Conservation (phyloP, 2,797 vertebrate species). For the Tadarida brasiliensis region DNA sequence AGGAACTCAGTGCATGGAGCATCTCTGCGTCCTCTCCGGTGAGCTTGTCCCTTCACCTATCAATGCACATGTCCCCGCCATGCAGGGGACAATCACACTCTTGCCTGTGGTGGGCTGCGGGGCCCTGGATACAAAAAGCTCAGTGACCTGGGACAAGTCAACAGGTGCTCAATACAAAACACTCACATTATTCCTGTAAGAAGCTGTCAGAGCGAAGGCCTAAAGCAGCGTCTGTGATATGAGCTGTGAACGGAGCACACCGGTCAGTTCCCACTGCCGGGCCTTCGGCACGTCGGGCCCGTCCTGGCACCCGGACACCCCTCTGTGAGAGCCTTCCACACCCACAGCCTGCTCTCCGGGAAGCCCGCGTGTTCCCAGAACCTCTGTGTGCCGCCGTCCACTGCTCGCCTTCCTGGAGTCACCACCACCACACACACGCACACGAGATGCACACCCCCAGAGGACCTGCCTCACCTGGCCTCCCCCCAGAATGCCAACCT, state of each 20-base stretch:
- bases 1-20: background rate
- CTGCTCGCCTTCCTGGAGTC: background rate
- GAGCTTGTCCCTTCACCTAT: background rate
- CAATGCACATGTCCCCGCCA: background rate
- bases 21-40: background rate
- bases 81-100: background rate
- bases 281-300: too few relatives aligned
- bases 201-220: background rate
- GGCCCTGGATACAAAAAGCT: background rate
- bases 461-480: background rate
- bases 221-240: background rate
- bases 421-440: background rate
- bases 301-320: too few relatives aligned
- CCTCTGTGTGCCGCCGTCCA: background rate
- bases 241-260: background rate
- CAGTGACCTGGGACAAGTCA: background rate
- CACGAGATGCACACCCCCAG: background rate
- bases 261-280: accelerated
- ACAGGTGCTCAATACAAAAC: background rate
- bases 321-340: background rate
- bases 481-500: background rate
- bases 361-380: accelerated
- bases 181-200: background rate
- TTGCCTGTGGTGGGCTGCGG: background rate
- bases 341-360: background rate